phyloP scores from a whole-genome alignment of 2,888 invertebrate genomes.

The Eupeodes latifasciatus region DNA sequence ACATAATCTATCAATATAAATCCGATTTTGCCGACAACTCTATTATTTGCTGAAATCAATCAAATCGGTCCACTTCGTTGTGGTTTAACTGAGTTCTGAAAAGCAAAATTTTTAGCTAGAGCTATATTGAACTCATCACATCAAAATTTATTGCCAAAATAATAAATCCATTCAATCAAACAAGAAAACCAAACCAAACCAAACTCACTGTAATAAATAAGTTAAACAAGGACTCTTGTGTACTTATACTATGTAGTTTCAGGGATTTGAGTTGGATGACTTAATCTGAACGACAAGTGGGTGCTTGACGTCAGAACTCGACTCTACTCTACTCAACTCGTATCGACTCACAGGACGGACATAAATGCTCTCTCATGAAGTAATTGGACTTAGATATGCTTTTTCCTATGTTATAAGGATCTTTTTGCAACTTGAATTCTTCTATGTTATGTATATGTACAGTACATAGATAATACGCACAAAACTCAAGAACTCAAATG shows the following conservation, averaged over 20 bases:
- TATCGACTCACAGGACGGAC: background rate
- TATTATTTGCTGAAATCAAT: conserved; percentile 20
- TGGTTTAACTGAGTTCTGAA: conserved; percentile 33
- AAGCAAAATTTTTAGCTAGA: background rate
- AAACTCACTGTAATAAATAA: conserved; percentile 41
- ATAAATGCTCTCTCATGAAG: conserved; percentile 47
- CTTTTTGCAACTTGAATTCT: conserved; percentile 1
- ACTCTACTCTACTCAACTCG: too few relatives aligned
- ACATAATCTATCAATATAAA: conserved; percentile 25
- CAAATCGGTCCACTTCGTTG: conserved; percentile 7
- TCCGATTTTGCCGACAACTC: conserved; percentile 5
- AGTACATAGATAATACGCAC: conserved; percentile 7
- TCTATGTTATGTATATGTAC: conserved; percentile 4
- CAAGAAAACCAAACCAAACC: conserved; percentile 43
- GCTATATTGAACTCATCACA: conserved; percentile 17
- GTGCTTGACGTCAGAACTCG: conserved; percentile 41
- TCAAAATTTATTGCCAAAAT: conserved; percentile 59
- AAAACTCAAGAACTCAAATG: background rate
- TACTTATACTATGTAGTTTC: conserved; percentile 47
- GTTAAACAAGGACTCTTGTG: conserved; percentile 44
- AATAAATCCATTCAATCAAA: conserved; percentile 59
- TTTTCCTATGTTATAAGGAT: conserved; percentile 7
- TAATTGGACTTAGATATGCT: conserved; percentile 62
- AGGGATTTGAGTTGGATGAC: conserved; percentile 64
- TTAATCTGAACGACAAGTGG: conserved; percentile 65